A percentile compares a stretch with the other conserved stretches of the same genome.
Conservation (phyloP, 2,888 invertebrate genomes). For the Pelosia muscerda region DNA sequence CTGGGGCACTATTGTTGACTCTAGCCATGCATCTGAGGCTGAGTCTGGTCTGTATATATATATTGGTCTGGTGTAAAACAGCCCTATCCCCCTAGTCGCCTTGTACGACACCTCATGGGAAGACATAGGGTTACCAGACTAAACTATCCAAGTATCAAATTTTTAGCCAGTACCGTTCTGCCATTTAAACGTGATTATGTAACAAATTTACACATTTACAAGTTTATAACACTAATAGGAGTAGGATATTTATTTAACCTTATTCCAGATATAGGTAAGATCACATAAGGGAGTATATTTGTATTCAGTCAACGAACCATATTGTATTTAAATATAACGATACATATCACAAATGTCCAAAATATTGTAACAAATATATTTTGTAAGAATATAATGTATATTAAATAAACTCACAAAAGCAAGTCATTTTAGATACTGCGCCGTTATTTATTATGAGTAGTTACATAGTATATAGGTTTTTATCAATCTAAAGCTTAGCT, state of each 20-base stretch:
- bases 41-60: too few species aligned
- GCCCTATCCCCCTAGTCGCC: too few species aligned
- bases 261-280: background rate
- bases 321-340: constrained; percentile 16
- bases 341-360: constrained; percentile 23
- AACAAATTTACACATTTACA: too few species aligned
- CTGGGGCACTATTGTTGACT: too few species aligned
- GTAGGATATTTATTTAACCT: background rate
- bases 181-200: too few species aligned
- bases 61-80: too few species aligned
- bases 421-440: background rate
- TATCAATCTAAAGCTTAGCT: background rate
- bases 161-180: too few species aligned
- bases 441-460: background rate
- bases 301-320: background rate
- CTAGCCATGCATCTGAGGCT: too few species aligned
- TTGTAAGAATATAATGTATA: background rate
- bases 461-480: background rate
- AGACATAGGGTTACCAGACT: too few species aligned
- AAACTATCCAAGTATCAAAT: too few species aligned
- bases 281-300: background rate
- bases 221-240: too few species aligned
- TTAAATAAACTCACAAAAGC: background rate
- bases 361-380: background rate
- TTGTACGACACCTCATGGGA: too few species aligned